Evolutionary conservation across 2,888 invertebrate species (phyloP).

Genomic region (Brenthis daphne): DNA sequence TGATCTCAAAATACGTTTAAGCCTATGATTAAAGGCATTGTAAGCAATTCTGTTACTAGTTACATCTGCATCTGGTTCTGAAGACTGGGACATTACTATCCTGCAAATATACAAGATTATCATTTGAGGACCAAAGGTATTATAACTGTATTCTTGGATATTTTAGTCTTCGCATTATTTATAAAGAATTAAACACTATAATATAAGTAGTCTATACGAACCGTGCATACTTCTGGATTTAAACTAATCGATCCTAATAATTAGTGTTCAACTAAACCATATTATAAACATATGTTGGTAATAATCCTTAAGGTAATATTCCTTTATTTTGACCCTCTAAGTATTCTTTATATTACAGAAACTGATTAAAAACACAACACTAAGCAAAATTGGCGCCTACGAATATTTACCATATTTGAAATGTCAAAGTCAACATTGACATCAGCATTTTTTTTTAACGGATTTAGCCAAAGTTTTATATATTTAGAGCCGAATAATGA

Average conservation of each 20-base stretch:
- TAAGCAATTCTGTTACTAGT: slow-evolving; percentile 37
- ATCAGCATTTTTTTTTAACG: too few relatives aligned
- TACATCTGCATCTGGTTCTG: slow-evolving; percentile 44
- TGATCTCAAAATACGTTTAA: slow-evolving; percentile 50
- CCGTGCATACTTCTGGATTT: slow-evolving; percentile 35
- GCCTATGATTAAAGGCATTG: slow-evolving; percentile 40
- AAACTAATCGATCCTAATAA: background rate
- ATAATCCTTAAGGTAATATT: background rate
- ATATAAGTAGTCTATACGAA: slow-evolving; percentile 29
- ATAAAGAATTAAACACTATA: background rate
- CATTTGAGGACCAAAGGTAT: background rate
- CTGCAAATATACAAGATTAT: slow-evolving; percentile 50
- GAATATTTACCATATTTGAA: slow-evolving; percentile 17
- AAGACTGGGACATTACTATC: slow-evolving; percentile 67
- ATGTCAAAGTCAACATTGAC: slow-evolving; percentile 9
- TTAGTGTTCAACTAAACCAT: background rate
- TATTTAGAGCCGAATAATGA: too few relatives aligned
- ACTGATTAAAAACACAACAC: slow-evolving; percentile 4
- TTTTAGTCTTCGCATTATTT: background rate
- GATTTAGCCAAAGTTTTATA: too few relatives aligned
- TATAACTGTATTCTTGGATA: background rate
- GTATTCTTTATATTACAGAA: slow-evolving; percentile 1
- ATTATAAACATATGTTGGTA: background rate
- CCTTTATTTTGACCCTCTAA: background rate
- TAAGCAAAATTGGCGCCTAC: slow-evolving; percentile 40